A percentile compares a stretch with the other conserved stretches of the same genome.
phyloP scores from a whole-genome alignment of 2,113 vertebrate genomes.

The Limanda limanda region DNA sequence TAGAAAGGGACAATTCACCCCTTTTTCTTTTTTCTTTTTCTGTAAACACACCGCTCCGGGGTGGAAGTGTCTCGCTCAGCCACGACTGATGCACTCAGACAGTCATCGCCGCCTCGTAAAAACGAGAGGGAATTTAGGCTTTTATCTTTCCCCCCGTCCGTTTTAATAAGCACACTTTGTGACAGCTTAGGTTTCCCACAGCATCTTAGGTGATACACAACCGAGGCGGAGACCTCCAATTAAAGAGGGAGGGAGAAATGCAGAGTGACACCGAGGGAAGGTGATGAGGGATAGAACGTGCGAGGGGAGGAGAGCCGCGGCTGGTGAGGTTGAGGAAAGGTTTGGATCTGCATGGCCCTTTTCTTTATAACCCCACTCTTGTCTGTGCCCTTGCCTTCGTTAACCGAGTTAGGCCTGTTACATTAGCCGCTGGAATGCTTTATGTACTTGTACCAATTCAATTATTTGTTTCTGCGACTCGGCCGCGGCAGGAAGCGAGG shows the following conservation, averaged over 20 bases:
- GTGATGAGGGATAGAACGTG: constrained; percentile 60
- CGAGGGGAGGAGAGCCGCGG: constrained; percentile 13
- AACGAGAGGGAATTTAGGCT: constrained; percentile 50
- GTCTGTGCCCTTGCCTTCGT: constrained; percentile 75
- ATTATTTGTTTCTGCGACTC: constrained; percentile 87
- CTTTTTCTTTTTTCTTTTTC: neutral
- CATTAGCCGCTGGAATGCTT: constrained; percentile 87
- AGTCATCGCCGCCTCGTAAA: constrained; percentile 65
- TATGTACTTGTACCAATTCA: constrained; percentile 89
- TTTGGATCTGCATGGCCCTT: constrained; percentile 59
- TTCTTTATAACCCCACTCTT: constrained; percentile 74
- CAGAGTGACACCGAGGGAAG: constrained; percentile 60
- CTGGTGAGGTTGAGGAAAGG: constrained; percentile 35
- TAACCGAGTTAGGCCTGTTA: constrained; percentile 86
- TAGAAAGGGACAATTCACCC: constrained; percentile 58
- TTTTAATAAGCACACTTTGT: constrained; percentile 82
- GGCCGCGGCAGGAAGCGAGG: constrained; percentile 71
- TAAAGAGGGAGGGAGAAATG: constrained; percentile 61
- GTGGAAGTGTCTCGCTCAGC: constrained; percentile 60
- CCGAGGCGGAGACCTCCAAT: constrained; percentile 70
- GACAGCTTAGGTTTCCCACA: constrained; percentile 77
- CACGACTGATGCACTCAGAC: constrained; percentile 74
- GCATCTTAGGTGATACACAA: constrained; percentile 67
- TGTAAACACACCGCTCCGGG: constrained; percentile 49
- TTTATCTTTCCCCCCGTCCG: constrained; percentile 61